Percentiles rank a stretch among this genome's conserved stretches.
Evolutionary conservation across 2,888 invertebrate genomes (phyloP).

Genomic region (Macrosiphum euphorbiae): DNA sequence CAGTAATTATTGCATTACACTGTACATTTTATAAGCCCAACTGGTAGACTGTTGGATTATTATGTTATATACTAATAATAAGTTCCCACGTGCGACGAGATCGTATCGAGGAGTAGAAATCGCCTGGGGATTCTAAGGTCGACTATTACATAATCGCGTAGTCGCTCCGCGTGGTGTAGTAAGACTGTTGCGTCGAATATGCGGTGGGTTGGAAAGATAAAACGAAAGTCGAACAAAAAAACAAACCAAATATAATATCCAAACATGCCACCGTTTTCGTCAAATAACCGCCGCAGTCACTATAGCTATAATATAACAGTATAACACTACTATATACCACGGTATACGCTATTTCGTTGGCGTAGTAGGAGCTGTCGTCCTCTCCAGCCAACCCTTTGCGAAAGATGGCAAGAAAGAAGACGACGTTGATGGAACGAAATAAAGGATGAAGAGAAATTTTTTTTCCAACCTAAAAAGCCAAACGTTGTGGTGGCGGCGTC

Average conservation of each 20-base stretch:
- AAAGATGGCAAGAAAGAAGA: neutral
- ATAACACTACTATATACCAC: neutral
- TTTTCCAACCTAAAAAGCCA: conserved; percentile 31
- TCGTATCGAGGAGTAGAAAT: neutral
- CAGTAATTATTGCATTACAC: neutral
- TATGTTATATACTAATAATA: neutral
- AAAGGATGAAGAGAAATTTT: neutral
- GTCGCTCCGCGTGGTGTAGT: neutral
- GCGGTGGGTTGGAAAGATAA: neutral
- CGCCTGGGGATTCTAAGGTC: neutral
- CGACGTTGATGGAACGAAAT: neutral
- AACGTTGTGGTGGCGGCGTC: neutral
- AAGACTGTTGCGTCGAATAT: conserved; percentile 15
- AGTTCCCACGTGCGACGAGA: neutral
- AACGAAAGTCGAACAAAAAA: neutral
- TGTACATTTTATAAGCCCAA: neutral
- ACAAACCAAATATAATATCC: neutral
- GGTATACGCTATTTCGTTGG: neutral
- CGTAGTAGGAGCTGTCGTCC: neutral
- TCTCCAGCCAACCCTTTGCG: neutral
- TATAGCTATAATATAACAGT: neutral
- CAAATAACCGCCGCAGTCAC: neutral
- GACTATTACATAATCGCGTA: neutral
- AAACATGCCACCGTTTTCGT: neutral
- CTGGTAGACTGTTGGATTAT: neutral